These are phyloP conservation scores for Sylvilagus bachmani DNA, from an alignment of 2,113 vertebrate species.

Conservation along the genomic window DNA sequence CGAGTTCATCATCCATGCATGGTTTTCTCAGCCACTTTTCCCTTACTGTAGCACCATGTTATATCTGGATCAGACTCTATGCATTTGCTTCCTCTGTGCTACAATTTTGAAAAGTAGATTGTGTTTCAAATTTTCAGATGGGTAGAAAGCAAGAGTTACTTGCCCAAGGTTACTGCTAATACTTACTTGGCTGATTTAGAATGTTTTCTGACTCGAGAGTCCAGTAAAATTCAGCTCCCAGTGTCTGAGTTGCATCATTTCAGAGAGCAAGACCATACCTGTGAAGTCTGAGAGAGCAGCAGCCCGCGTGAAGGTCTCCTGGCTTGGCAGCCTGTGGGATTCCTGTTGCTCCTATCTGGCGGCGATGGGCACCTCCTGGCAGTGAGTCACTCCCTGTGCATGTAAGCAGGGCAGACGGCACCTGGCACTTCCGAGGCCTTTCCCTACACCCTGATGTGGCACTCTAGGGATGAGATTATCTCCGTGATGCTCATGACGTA, in stretches of 20 bases:
- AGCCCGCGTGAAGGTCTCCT: background rate
- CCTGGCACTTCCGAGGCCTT: background rate
- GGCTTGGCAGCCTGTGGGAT: background rate
- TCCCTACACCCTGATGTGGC: background rate
- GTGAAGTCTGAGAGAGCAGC: background rate
- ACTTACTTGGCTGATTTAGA: background rate
- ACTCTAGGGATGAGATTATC: background rate
- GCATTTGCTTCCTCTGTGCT: background rate
- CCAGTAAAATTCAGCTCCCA: background rate
- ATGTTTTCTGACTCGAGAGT: background rate
- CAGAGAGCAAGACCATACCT: background rate
- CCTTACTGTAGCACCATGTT: background rate
- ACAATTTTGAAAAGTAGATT: background rate
- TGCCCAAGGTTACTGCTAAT: background rate
- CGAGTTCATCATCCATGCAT: too few species aligned
- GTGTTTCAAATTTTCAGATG: background rate
- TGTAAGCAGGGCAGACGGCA: background rate
- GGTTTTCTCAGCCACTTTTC: background rate
- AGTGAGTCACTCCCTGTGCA: slow-evolving; percentile 23
- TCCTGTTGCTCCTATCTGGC: background rate
- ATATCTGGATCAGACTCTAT: background rate
- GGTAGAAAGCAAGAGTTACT: background rate
- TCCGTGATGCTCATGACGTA: background rate
- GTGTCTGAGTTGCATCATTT: background rate
- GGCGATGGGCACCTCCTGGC: background rate